These are phyloP conservation scores for Dendroctonus valens DNA, from an alignment of 1,140 invertebrate genomes.

Conservation along the genomic window DNA sequence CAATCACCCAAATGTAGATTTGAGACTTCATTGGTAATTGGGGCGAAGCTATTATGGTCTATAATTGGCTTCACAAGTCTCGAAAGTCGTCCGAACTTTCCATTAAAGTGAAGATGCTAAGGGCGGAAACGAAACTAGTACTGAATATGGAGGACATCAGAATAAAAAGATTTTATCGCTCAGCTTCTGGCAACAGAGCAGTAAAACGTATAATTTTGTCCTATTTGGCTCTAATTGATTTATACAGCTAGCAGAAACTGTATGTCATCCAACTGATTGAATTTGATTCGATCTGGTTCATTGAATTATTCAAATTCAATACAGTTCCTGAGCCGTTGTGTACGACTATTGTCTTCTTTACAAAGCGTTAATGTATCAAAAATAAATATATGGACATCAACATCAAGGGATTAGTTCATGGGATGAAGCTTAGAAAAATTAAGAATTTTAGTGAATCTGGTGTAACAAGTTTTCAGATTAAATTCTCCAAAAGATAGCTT, in stretches of 20 bases:
- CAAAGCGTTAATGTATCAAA: no score
- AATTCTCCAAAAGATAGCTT: no score
- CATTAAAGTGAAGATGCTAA: neutral
- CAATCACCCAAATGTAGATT: no score
- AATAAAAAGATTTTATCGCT: no score
- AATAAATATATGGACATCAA: no score
- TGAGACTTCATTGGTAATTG: no score
- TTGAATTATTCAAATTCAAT: conserved; percentile 29
- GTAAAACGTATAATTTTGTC: conserved; percentile 20
- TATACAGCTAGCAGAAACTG: conserved; percentile 21
- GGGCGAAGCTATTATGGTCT: no score
- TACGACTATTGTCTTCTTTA: conserved; percentile 6
- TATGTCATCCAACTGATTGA: conserved; percentile 24
- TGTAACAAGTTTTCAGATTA: no score
- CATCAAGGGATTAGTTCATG: no score
- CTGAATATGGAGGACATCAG: neutral
- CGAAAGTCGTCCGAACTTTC: neutral
- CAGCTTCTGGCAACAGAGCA: conserved; percentile 17
- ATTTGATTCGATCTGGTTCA: conserved; percentile 20
- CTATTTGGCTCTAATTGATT: conserved; percentile 26
- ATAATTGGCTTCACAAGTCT: neutral
- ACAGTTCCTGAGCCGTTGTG: conserved; percentile 12
- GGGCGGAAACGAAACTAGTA: neutral
- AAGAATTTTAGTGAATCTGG: no score
- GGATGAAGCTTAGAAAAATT: no score